These are phyloP conservation scores for Spea multiplicata DNA, from an alignment of 2,113 vertebrate genomes.

Conservation along the genomic window DNA sequence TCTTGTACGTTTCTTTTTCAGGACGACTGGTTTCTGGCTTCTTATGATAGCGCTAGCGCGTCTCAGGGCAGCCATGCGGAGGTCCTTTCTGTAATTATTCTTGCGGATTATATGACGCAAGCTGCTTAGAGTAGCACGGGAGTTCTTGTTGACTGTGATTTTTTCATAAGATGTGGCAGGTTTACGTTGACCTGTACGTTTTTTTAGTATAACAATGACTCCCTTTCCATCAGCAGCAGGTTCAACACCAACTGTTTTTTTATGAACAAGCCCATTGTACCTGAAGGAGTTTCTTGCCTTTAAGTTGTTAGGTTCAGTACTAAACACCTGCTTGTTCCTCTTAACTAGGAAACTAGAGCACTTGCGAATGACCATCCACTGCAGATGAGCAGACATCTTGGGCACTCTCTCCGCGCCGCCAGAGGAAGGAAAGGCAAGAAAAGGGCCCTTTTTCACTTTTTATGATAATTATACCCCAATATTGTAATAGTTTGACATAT, in stretches of 20 bases:
- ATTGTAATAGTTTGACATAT: too few species aligned
- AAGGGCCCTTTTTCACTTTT: too few species aligned
- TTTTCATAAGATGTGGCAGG: constrained; percentile 76
- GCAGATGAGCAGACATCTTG: constrained; percentile 81
- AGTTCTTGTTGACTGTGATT: constrained; percentile 89
- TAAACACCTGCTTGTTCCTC: constrained; percentile 89
- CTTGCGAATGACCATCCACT: constrained; percentile 91
- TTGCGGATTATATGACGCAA: constrained; percentile 87
- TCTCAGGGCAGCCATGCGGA: constrained; percentile 86
- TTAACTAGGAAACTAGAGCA: constrained; percentile 88
- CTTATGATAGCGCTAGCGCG: constrained; percentile 85
- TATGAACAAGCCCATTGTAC: constrained; percentile 87
- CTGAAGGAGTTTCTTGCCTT: constrained; percentile 87
- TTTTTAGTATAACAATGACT: constrained; percentile 81
- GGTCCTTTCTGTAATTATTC: constrained; percentile 84
- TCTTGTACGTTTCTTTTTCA: constrained; percentile 84
- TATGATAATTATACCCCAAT: too few species aligned
- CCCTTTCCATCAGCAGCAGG: constrained; percentile 86
- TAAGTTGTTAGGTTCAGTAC: constrained; percentile 87
- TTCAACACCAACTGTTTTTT: constrained; percentile 85
- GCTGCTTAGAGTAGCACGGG: constrained; percentile 82
- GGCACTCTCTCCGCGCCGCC: too few species aligned
- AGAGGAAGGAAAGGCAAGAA: too few species aligned
- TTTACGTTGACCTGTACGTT: constrained; percentile 80
- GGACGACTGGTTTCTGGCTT: constrained; percentile 90